Evolutionary conservation across 2,888 invertebrate species (phyloP), one percentile per base, ranked within the genome.

Genomic region (Apodemia hepburni): DNA sequence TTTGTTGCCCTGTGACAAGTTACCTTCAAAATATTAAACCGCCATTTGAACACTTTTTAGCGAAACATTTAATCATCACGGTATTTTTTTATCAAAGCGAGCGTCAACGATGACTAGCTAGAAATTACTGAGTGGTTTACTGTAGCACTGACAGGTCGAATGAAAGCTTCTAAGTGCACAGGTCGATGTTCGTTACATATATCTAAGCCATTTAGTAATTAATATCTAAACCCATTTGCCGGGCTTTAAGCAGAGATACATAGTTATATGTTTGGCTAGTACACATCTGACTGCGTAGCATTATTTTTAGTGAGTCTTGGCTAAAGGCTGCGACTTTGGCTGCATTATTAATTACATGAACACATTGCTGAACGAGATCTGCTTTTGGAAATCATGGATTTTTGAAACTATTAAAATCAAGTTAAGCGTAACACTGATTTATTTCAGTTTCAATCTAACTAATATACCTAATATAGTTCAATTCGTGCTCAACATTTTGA

Each of bases 11-110:
- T 78, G 77, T 77, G 78, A 81, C 78, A 78, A 76, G 82, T 87
- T 88, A 87, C 85, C 85, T 85, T 77, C 75, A 86, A 82, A 84
- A 81, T 80, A 77, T 81, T 80, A 76, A 76, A 77, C 72, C 78
- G 77, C 75, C 76, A 75, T 77, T 77, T 74, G 75, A 69, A 70
- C 73, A 71, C 68, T 68, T 71, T 73, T 71, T 69, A 69, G 68
- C 70, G 59, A 38, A 68, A 66, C 72, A 71, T 67, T 65, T 66
- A 73, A 76, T 69, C 72, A 72, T 73, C 77, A 79, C 76, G 69
- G 72, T 80, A 76, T 76, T 76, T 75, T 78, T 73, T 69, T 69
- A 70, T 71, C 72, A 71, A 70, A 71, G 69, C 79, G 77, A 71
- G 77, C 80, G 78, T 70, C 79, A 73, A 70, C 78, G 75, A 74